Evolutionary conservation across 2,888 invertebrate genomes (phyloP).

Genomic region (Corythucha ciliata): DNA sequence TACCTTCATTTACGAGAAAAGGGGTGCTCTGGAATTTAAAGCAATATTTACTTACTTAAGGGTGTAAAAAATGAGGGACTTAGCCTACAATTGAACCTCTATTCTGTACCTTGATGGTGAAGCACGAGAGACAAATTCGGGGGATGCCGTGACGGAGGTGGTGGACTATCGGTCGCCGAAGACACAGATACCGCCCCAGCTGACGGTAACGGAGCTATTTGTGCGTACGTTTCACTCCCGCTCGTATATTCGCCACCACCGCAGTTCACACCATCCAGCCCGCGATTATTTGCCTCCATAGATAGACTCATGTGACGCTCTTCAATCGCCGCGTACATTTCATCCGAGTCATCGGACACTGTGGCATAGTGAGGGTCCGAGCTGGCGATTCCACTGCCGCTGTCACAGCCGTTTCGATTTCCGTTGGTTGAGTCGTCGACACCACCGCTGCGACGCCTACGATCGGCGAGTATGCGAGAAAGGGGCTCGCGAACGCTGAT

Average conservation of each 20-base stretch:
- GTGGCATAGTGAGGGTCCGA: conserved; percentile 73
- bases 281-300: too few species aligned
- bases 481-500: conserved; percentile 84
- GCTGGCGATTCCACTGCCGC: conserved; percentile 35
- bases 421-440: too few species aligned
- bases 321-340: conserved; percentile 84
- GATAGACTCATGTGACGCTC: conserved; percentile 55
- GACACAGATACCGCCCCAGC: conserved; percentile 40
- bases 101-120: conserved; percentile 46
- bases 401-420: conserved; percentile 34
- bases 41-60: neutral
- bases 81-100: conserved; percentile 53
- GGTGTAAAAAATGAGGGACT: conserved; percentile 42
- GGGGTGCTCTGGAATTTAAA: neutral
- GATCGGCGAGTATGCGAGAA: conserved; percentile 63
- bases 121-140: conserved; percentile 30
- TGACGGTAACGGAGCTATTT: conserved; percentile 46
- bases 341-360: conserved; percentile 84
- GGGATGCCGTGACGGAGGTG: conserved; percentile 12
- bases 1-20: too few species aligned
- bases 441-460: conserved; percentile 40
- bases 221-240: conserved; percentile 80
- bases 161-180: conserved; percentile 39
- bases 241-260: conserved; percentile 37
- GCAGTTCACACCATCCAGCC: neutral